phyloP scores from a whole-genome alignment of 2,113 vertebrate genomes.

The Neodon shergylaensis region DNA sequence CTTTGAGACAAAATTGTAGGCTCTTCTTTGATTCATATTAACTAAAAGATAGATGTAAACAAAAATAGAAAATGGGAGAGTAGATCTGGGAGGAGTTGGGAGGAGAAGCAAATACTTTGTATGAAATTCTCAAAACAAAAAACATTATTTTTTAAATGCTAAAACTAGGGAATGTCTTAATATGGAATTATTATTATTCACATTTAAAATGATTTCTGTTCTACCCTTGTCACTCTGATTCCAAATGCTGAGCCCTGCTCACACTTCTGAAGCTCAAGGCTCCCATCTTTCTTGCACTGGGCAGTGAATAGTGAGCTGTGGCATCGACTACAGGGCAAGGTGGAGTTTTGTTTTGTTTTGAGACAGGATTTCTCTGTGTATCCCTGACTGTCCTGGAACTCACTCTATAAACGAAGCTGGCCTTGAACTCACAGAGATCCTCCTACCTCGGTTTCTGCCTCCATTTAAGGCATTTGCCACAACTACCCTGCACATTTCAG shows the following conservation, averaged over 20 bases:
- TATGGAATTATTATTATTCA: background rate
- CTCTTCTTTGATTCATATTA: background rate
- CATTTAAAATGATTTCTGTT: background rate
- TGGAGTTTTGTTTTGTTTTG: background rate
- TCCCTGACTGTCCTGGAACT: background rate
- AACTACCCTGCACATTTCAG: background rate
- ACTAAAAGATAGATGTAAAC: constrained; percentile 25
- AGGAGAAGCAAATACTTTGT: background rate
- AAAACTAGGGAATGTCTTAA: background rate
- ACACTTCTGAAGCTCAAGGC: background rate
- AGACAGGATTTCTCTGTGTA: background rate
- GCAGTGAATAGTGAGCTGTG: background rate
- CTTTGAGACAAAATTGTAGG: background rate
- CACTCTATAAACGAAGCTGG: background rate
- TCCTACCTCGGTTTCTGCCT: background rate
- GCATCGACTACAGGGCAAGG: background rate
- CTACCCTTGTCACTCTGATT: background rate
- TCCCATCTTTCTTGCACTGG: background rate
- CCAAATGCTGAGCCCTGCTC: background rate
- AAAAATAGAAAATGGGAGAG: background rate
- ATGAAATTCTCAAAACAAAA: background rate
- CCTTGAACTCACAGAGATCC: background rate
- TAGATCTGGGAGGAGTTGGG: too few relatives aligned
- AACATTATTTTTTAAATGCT: background rate
- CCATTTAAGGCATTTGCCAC: background rate